These are phyloP conservation scores for Adelges cooleyi DNA, from an alignment of 1,140 invertebrate genomes.

Conservation along the genomic window DNA sequence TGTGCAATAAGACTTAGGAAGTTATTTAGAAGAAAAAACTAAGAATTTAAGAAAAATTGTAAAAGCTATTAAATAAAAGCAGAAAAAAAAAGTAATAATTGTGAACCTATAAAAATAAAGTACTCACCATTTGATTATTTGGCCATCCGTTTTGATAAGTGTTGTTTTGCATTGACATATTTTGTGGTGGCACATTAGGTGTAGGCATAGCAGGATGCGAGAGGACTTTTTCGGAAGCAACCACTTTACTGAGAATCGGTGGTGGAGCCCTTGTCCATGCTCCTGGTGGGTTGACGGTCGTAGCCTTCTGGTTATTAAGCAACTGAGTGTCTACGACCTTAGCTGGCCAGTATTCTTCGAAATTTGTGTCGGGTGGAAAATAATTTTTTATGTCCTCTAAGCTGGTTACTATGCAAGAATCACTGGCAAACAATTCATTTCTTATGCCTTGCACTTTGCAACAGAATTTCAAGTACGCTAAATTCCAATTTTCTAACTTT, in stretches of 20 bases:
- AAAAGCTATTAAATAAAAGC: too few relatives aligned
- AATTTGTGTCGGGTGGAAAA: conserved; percentile 74
- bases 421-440: conserved; percentile 79
- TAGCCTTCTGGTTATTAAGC: conserved; percentile 41
- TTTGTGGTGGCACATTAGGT: not conserved
- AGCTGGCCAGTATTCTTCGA: conserved; percentile 83
- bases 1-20: too few relatives aligned
- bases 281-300: not conserved
- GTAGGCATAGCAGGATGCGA: not conserved
- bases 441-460: conserved; percentile 86
- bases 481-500: conserved; percentile 75
- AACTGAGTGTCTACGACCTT: conserved; percentile 68
- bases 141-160: conserved; percentile 13
- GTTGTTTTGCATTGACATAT: not conserved
- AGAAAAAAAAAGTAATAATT: too few relatives aligned
- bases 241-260: conserved; percentile 12
- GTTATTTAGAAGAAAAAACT: too few relatives aligned
- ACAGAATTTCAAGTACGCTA: conserved; percentile 85
- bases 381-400: conserved; percentile 80
- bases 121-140: conserved; percentile 7
- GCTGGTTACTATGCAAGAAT: conserved; percentile 77
- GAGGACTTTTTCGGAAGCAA: conserved; percentile 11
- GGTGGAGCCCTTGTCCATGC: conserved; percentile 33
- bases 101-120: not conserved
- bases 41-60: too few relatives aligned